phyloP scores from a whole-genome alignment of 2,888 invertebrate genomes.

The Gari tellinella region DNA sequence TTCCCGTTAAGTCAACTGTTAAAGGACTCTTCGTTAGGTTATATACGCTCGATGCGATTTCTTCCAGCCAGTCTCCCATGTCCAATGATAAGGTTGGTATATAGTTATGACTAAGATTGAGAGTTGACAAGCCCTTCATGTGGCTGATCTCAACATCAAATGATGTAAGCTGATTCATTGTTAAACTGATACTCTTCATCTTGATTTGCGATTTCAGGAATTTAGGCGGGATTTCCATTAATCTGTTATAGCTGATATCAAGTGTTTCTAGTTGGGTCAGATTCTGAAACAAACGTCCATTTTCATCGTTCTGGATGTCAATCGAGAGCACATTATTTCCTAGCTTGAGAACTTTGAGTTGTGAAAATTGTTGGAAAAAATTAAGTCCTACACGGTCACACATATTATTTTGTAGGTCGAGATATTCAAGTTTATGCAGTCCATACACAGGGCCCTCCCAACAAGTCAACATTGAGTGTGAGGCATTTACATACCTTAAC shows the following conservation, averaged over 20 bases:
- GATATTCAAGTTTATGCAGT: conserved; percentile 15
- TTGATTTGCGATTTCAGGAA: conserved; percentile 16
- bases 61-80: conserved; percentile 3
- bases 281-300: conserved; percentile 13
- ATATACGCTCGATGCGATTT: conserved; percentile 3
- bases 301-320: conserved; percentile 5
- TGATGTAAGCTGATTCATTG: conserved; percentile 11
- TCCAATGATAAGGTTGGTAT: conserved; percentile 8
- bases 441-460: conserved; percentile 44
- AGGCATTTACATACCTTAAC: conserved; percentile 18
- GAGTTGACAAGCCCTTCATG: conserved; percentile 11
- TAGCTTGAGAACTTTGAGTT: conserved; percentile 13
- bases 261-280: conserved; percentile 15
- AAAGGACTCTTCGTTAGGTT: not conserved
- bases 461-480: conserved; percentile 30
- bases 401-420: conserved; percentile 29
- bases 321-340: conserved; percentile 11
- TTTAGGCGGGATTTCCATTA: conserved; percentile 11
- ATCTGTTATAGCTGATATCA: conserved; percentile 17
- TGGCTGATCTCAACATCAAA: conserved; percentile 27
- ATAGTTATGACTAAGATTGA: conserved; percentile 19
- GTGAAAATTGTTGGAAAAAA: conserved; percentile 26
- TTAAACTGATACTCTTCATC: conserved; percentile 3
- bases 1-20: conserved; percentile 15
- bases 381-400: conserved; percentile 11